A percentile compares a stretch with the other conserved stretches of the same genome.
These are phyloP conservation scores for Onthophagus taurus DNA, from an alignment of 1,140 invertebrate genomes.

Conservation along the genomic window DNA sequence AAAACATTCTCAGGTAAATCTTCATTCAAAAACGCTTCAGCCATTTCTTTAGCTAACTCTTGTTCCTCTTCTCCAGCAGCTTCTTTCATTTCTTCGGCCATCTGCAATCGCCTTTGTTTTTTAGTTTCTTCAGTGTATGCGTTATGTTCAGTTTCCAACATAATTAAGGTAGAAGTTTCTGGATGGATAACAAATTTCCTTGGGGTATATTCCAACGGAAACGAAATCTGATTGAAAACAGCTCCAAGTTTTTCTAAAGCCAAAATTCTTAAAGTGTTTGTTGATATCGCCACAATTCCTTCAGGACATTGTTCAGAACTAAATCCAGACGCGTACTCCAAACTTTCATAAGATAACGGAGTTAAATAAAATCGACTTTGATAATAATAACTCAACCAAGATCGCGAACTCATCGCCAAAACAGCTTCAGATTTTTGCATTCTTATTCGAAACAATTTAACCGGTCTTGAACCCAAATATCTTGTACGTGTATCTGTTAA, in stretches of 20 bases:
- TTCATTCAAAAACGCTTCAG: conserved; percentile 91
- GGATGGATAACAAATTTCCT: conserved; percentile 90
- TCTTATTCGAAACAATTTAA: conserved; percentile 90
- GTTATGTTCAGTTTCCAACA: conserved; percentile 97
- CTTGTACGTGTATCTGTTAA: conserved; percentile 93
- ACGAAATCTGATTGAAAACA: conserved; percentile 89
- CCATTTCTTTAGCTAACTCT: conserved; percentile 92
- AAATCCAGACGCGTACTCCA: conserved; percentile 97
- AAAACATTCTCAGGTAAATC: conserved; percentile 89
- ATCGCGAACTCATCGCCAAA: conserved; percentile 93
- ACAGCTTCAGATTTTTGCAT: conserved; percentile 96
- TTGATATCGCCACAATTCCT: conserved; percentile 97
- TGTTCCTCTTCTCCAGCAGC: conserved; percentile 91
- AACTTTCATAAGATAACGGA: conserved; percentile 88
- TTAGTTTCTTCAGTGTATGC: conserved; percentile 97
- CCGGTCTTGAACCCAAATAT: conserved; percentile 68
- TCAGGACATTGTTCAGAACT: conserved; percentile 98
- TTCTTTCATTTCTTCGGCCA: conserved; percentile 92
- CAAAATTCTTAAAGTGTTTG: conserved; percentile 94
- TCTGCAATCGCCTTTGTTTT: conserved; percentile 73
- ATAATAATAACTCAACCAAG: conserved; percentile 98
- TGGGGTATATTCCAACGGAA: conserved; percentile 91
- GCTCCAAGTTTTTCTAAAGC: conserved; percentile 97
- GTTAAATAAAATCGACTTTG: conserved; percentile 95
- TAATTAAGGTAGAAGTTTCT: conserved; percentile 83